These are phyloP conservation scores for Siniperca knerii DNA, from an alignment of 2,113 vertebrate species.

Conservation along the genomic window DNA sequence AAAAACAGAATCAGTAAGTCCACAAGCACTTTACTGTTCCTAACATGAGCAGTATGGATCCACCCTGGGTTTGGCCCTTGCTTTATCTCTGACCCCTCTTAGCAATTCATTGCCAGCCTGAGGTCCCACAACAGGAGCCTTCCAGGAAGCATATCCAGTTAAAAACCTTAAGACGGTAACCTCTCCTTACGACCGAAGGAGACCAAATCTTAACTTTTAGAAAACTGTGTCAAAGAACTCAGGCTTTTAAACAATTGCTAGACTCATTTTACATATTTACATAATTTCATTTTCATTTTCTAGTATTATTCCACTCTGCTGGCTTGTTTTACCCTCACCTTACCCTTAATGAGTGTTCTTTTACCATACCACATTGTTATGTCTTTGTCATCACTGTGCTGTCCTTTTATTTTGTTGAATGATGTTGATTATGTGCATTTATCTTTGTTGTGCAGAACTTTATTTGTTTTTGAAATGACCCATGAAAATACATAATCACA, in stretches of 20 bases:
- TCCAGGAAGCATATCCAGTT: neutral
- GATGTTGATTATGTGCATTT: neutral
- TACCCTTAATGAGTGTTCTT: neutral
- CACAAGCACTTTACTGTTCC: neutral
- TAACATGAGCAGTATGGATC: neutral
- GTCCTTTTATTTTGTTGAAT: conserved; percentile 3
- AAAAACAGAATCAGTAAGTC: neutral
- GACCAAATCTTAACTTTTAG: conserved; percentile 1
- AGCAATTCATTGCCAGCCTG: neutral
- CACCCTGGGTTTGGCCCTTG: no score
- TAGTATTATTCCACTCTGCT: conserved; percentile 20
- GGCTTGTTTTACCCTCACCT: conserved; percentile 27
- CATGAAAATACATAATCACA: conserved; percentile 30
- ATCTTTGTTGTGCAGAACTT: conserved; percentile 20
- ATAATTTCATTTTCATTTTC: conserved; percentile 14
- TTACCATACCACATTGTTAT: neutral
- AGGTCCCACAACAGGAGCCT: neutral
- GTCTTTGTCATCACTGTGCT: conserved; percentile 10
- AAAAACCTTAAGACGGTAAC: neutral
- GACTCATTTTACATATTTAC: neutral
- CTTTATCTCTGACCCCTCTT: neutral
- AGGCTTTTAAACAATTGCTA: conserved; percentile 1
- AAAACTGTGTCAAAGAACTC: neutral
- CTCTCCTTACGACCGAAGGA: neutral
- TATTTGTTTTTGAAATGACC: conserved; percentile 36